Base-by-base conservation (phyloP, 2,113 vertebrate genomes). In the Stegastes partitus region DNA sequence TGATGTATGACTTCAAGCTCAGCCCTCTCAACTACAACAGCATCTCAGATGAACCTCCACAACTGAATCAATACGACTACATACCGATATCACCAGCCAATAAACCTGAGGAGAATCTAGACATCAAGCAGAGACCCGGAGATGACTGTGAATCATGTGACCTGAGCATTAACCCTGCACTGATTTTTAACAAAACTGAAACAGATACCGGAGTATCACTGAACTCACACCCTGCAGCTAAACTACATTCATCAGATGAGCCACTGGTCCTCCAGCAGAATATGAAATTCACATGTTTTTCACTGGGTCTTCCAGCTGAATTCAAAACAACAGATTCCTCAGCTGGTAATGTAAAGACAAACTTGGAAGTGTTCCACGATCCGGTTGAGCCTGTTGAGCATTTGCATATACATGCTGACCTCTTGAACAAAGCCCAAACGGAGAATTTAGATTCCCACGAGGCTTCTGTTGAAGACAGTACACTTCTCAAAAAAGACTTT, bases 1-100 rank as follows among this genome's bases (percentile, higher is more conserved):
- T 73, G 25, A 53, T 93, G 34, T 92, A 92, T 67, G 89, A 91
- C 71, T 92, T 95, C 56, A 94, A 93, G 90, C 91, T 93, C 73
- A 94, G 93, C 57, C 93, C 93, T 44, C 82, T 94, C 28, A 94
- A 90, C 91, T 94, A 93, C 68, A 90, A 75, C 85, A 87, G 87
- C 76, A 76, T 89, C 49, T 83, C 92, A 67, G 90, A 91, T 28
- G 90, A 93, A 53, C 85, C 90, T 54, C 86, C 89, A 37, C 83
- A 89, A 45, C 90, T 93, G 47, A 92, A 82, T 72, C 89, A 91
- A 26, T 92, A 88, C 21, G 79, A 88, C 77, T 91, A 91, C 77
- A 90, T 90, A 73, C 83, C 94, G 56, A 85, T 92, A 73, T 87
- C 87, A 61, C 89, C 91, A 75, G 88, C 78, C 21, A 71, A 86